Evolutionary conservation across 2,888 invertebrate genomes (phyloP), one percentile per base, ranked within the genome.

Genomic region (Heterodera filipjevi): DNA sequence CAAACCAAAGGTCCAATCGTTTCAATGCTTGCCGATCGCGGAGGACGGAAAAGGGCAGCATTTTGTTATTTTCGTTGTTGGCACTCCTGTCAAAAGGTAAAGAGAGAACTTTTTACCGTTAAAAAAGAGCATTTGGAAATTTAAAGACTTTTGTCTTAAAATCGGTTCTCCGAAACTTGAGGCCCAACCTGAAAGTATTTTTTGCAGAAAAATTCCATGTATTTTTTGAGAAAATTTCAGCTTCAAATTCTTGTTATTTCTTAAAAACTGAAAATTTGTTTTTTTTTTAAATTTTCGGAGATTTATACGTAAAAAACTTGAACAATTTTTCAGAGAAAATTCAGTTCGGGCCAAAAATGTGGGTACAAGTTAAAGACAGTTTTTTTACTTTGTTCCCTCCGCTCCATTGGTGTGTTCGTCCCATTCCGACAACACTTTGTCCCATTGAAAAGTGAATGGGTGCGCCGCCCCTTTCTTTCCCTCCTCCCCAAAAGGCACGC

Each of bases 401-500:
- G 39, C 10, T 10, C 44, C 66, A n/a, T 19, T 46, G 27, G 33
- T 30, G 46, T 53, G n/a, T n/a, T n/a, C 14, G 19, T 33, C 79
- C 83, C 85, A 84, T n/a, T 82, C 79, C 5, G 30, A 33, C 30
- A 82, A 53, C 59, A 86, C 66, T 71, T 84, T 78, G 49, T 78
- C 68, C 81, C 83, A 84, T 59, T 82, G 78, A 59, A 81, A 84
- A 14, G 80, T 78, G 70, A 83, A 85, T 16, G 85, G 85, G 79
- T 82, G 81, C 71, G 83, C 81, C 27, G 85, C n/a, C n/a, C n/a
- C 81, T 1, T 83, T 82, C 35, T 85, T 8, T 19, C 16, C 78
- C 3, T 80, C 80, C 70, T 79, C 78, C 84, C 85, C 85, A 70
- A 81, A 81, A 14, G 80, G 75, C 33, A 84, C 82, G 16, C 86